Percentiles rank a stretch among this genome's conserved stretches.
phyloP scores from a whole-genome alignment of 2,113 vertebrate species.

The Eulemur rufifrons region DNA sequence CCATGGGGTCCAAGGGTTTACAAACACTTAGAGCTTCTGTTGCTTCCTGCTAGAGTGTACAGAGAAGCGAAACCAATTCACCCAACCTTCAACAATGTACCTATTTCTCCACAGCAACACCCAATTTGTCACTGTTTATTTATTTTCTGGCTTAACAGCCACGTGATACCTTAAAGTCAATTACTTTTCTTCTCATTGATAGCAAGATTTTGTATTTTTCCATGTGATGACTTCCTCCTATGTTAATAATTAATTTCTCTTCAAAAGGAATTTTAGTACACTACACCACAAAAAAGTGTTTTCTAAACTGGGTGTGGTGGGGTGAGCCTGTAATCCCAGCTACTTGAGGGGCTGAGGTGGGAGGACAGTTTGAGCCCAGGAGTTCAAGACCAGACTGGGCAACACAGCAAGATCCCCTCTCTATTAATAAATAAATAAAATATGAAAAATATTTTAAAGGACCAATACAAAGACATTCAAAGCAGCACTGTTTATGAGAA shows the following conservation, averaged over 20 bases:
- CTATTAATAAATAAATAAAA: too few relatives aligned
- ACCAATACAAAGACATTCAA: background rate
- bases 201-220: conserved; percentile 22
- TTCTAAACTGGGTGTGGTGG: background rate
- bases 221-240: background rate
- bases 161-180: background rate
- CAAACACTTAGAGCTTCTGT: background rate
- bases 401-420: too few relatives aligned
- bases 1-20: background rate
- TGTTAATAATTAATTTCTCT: conserved; percentile 15
- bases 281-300: background rate
- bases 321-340: too few relatives aligned
- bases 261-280: conserved; percentile 11
- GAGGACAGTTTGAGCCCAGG: too few relatives aligned
- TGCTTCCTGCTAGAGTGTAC: background rate
- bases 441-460: background rate
- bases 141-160: background rate
- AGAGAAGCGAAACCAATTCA: background rate
- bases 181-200: background rate
- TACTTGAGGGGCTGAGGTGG: too few relatives aligned
- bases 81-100: background rate
- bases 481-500: background rate
- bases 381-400: too few relatives aligned
- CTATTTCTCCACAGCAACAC: background rate
- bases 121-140: background rate